Evolutionary conservation across 1,140 invertebrate genomes (phyloP), one percentile per base, ranked within the genome.

Genomic region (Oncopeltus fasciatus): DNA sequence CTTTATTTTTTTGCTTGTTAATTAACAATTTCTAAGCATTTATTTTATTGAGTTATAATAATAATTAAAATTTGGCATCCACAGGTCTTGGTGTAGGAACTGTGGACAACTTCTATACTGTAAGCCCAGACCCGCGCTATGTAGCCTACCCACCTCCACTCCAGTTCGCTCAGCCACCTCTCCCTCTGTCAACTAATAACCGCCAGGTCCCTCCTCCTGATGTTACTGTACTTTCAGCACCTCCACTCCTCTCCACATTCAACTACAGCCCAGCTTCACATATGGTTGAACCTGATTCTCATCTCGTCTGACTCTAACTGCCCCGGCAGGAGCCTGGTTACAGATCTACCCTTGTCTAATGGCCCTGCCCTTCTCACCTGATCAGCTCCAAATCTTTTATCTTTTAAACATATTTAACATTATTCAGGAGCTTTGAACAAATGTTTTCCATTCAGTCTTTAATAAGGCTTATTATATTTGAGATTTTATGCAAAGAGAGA

Each of bases 161-260:
- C 24, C 71, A 73, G 49, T 71, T 69, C 64, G 69, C 70, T 47
- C 68, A 69, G 38, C 67, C 68, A 24, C 67, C 68, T 5, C 62
- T 68, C 18, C 67, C 67, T 27, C 14, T 26, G 21, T 14, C 49
- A 11, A 24, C 20, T 2, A 53, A 21, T 24, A 53, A 18, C 2
- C 72, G 71, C 26, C 31, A 43, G n/a, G 46, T 62, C 0, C 71
- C 71, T 11, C 71, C 71, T 11, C 70, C 70, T 9, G 70, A 72
- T 60, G 71, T 71, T 8, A 72, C 71, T 24, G 66, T 74, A 53
- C 63, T 72, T 64, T 67, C 69, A 56, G 67, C 71, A 61, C 69
- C 68, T 28, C 70, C 71, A 12, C 66, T 74, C 14, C 68, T 75
- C 16, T 74, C 73, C 21, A 75, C 74, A 2, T 76, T 76, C 66